Evolutionary conservation across 2,888 invertebrate species (phyloP), one percentile per base, ranked within the genome.

Genomic region (Hanleya hanleyi): DNA sequence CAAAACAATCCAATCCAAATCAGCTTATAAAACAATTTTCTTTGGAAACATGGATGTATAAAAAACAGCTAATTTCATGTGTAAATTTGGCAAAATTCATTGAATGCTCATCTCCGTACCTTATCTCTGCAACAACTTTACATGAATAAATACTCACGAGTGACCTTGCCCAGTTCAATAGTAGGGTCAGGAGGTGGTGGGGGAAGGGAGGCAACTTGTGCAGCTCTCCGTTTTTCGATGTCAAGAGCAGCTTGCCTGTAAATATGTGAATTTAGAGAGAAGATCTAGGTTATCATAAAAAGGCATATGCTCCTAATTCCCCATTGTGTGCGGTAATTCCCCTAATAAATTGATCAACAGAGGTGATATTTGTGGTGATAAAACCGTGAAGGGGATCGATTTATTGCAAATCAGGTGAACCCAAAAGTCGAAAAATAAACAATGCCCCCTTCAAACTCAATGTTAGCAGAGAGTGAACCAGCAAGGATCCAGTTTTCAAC

Each of bases 241-340:
- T 84, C 86, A 32, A 89, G 71, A 4, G 89, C 89, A 41, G 81
- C 77, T 75, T 88, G 79, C 73, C 87, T 87, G 78, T 6, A 72
- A 73, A 57, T 9, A 69, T 18, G 6, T 22, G 50, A 69, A 29
- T 47, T 0, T 26, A 32, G 18, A 32, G 15, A 3, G 18, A 41
- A 41, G 41, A 12, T 41, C 41, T 12, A 18, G 41, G 9, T 41
- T 41, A 12, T 41, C 9, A 41, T 41, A 9, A 41, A 41, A 41
- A 41, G 9, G 41, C 18, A 41, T 12, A 41, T 41, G 9, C 9
- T 41, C 9, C 18, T 41, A 41, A 41, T n/a, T n/a, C n/a, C n/a
- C n/a, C n/a, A n/a, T n/a, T n/a, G n/a, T n/a, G n/a, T n/a, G n/a
- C n/a, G n/a, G n/a, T n/a, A n/a, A n/a, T n/a, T n/a, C n/a, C n/a